A percentile compares a stretch with the other conserved stretches of the same genome.
Evolutionary conservation across 2,888 invertebrate genomes (phyloP).

Genomic region (Sclerodermus sp.): DNA sequence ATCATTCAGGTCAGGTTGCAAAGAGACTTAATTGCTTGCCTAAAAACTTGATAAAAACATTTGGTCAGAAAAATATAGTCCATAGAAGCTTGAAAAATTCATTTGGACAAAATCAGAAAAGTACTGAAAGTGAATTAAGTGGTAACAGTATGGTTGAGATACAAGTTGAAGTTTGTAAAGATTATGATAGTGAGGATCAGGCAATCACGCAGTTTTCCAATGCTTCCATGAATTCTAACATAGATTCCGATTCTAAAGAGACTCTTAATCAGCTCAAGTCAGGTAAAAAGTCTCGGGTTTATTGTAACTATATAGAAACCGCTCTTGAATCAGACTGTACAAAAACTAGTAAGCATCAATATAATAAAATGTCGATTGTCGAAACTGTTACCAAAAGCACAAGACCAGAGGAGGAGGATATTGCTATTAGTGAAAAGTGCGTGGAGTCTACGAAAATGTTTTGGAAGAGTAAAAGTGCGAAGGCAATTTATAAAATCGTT

Average conservation of each 20-base stretch:
- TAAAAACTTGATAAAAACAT: constrained; percentile 24
- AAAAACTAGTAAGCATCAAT: constrained; percentile 30
- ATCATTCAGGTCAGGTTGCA: constrained; percentile 16
- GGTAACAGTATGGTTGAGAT: constrained; percentile 38
- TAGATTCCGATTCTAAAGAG: constrained; percentile 24
- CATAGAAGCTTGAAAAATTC: constrained; percentile 26
- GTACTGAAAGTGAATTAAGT: constrained; percentile 20
- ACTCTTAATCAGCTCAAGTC: constrained; percentile 15
- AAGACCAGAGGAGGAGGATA: constrained; percentile 17
- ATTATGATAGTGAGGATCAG: constrained; percentile 28
- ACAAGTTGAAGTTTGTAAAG: constrained; percentile 42
- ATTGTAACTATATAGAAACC: constrained; percentile 39
- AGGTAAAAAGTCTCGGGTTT: constrained; percentile 32
- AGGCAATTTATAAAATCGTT: constrained; percentile 22
- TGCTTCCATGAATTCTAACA: constrained; percentile 23
- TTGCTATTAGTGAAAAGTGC: constrained; percentile 11
- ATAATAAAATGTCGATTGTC: constrained; percentile 27
- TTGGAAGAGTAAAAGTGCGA: constrained; percentile 37
- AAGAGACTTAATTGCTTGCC: constrained; percentile 24
- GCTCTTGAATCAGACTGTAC: constrained; percentile 27
- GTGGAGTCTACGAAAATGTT: constrained; percentile 27
- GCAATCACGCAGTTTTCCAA: constrained; percentile 31
- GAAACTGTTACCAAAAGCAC: constrained; percentile 26
- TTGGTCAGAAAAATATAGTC: constrained; percentile 22
- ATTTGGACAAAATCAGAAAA: constrained; percentile 21